Percentiles rank a stretch among this genome's conserved stretches.
Conservation (phyloP, 2,888 invertebrate species). For the Macrophya alboannulata region DNA sequence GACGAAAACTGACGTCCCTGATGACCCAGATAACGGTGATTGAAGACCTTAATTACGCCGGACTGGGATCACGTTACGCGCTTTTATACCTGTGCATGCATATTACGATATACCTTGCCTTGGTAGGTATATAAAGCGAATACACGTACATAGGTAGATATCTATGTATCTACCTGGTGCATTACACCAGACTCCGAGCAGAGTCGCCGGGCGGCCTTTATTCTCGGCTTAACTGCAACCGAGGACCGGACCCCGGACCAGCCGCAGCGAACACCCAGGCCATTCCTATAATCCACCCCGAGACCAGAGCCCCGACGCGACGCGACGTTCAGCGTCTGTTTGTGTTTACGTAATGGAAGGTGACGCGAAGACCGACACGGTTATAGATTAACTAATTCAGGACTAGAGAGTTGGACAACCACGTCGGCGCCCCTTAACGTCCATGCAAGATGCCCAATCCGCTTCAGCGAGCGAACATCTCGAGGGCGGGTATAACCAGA, state of each 20-base stretch:
- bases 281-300: conserved; percentile 46
- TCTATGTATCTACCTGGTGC: conserved; percentile 46
- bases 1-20: conserved; percentile 69
- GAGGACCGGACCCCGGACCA: background rate
- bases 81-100: conserved; percentile 10
- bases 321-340: conserved; percentile 38
- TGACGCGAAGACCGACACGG: conserved; percentile 50
- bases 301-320: background rate
- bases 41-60: conserved; percentile 70
- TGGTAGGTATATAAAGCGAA: conserved; percentile 11
- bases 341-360: conserved; percentile 53
- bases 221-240: conserved; percentile 54
- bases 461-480: conserved; percentile 30
- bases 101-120: background rate
- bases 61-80: conserved; percentile 66
- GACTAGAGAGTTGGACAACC: conserved; percentile 45
- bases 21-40: conserved; percentile 68
- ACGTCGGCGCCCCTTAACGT: conserved; percentile 31
- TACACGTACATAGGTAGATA: conserved; percentile 34
- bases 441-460: background rate
- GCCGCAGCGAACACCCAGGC: conserved; percentile 16
- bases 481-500: conserved; percentile 24
- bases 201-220: conserved; percentile 37
- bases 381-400: conserved; percentile 51
- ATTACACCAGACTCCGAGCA: conserved; percentile 41